These are phyloP conservation scores for Henricia sp. DNA, from an alignment of 53 echinoderm and acorn worm genomes.

Conservation along the genomic window DNA sequence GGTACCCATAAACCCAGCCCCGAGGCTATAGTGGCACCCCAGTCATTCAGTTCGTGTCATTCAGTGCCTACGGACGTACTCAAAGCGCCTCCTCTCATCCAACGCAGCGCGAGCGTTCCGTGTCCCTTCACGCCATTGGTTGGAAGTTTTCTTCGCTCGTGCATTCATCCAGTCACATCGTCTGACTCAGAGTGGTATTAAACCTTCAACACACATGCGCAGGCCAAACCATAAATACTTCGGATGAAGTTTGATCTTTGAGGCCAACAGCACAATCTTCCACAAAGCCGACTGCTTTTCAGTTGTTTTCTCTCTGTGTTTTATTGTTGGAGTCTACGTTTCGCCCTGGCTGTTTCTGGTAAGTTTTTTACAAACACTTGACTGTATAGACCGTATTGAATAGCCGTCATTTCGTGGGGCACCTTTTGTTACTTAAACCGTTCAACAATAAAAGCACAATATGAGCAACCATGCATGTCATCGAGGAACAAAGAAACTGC, in stretches of 20 bases:
- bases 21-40: background rate
- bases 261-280: background rate
- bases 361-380: too few species aligned
- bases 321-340: too few species aligned
- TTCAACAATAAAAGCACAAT: too few species aligned
- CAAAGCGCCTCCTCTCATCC: background rate
- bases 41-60: background rate
- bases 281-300: too few species aligned
- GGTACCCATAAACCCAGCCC: background rate
- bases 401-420: too few species aligned
- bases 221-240: too few species aligned
- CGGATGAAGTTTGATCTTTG: background rate
- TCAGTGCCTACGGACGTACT: background rate
- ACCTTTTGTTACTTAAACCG: too few species aligned
- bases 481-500: too few species aligned
- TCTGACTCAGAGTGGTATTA: background rate
- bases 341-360: too few species aligned
- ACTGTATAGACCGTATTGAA: too few species aligned
- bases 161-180: background rate
- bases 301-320: too few species aligned
- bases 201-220: background rate
- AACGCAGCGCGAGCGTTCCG: background rate
- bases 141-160: background rate
- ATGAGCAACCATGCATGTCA: too few species aligned
- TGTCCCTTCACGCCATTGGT: constrained; percentile 11